A percentile compares a stretch with the other conserved stretches of the same genome.
phyloP scores from a whole-genome alignment of 2,113 vertebrate genomes.

The Saimiri boliviensis region DNA sequence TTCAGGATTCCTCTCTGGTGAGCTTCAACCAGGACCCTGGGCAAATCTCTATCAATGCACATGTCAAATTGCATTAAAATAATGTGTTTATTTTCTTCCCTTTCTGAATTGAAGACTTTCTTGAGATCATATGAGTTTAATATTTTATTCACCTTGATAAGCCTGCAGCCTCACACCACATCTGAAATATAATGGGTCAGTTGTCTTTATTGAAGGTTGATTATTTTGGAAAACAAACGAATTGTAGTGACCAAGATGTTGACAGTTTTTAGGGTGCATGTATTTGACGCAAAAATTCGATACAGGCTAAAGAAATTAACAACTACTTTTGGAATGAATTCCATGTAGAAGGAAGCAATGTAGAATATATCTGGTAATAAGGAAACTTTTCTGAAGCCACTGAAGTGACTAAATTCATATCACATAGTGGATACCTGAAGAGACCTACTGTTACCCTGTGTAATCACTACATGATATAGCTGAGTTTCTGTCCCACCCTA shows the following conservation, averaged over 20 bases:
- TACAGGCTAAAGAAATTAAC: background rate
- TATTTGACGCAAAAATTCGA: background rate
- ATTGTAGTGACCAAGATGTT: background rate
- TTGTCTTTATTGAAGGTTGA: background rate
- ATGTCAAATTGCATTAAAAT: background rate
- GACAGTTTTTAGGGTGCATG: background rate
- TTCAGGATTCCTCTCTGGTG: background rate
- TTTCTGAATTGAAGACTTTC: background rate
- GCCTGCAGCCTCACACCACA: background rate
- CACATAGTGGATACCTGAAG: background rate
- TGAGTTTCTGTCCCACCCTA: too few species aligned
- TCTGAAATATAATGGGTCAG: background rate
- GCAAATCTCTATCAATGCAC: background rate
- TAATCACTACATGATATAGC: too few species aligned
- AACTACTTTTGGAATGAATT: background rate
- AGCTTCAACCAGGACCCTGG: background rate
- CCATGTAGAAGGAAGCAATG: background rate
- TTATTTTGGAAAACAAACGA: background rate
- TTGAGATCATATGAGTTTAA: background rate
- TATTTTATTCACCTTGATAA: background rate
- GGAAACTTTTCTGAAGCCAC: background rate
- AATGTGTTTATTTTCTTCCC: background rate
- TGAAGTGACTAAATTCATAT: background rate
- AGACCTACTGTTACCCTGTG: background rate
- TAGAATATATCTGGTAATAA: background rate